These are phyloP conservation scores for Oncorhynchus tshawytscha DNA, from an alignment of 2,113 vertebrate genomes.

Conservation along the genomic window DNA sequence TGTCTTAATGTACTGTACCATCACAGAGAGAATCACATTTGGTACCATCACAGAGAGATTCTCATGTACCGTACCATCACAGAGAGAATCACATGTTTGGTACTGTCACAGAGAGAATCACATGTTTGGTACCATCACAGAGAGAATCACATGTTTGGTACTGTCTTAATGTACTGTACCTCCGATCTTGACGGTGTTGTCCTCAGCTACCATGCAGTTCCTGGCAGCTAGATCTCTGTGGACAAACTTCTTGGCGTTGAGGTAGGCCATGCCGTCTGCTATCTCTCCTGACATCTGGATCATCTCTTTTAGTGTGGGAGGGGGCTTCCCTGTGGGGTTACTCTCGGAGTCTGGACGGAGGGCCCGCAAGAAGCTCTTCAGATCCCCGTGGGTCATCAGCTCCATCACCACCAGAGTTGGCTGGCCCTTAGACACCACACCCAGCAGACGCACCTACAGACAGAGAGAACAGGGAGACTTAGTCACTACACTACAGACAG, in stretches of 20 bases:
- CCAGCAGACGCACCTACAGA: constrained; percentile 82
- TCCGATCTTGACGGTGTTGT: constrained; percentile 95
- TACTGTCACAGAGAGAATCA: constrained; percentile 62
- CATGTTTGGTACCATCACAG: too few species aligned
- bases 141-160: too few species aligned
- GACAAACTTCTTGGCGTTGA: constrained; percentile 97
- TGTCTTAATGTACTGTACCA: too few species aligned
- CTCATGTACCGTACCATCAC: not conserved
- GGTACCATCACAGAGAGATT: too few species aligned
- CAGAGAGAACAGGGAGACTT: not conserved
- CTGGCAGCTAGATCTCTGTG: constrained; percentile 95
- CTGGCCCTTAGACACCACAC: constrained; percentile 95
- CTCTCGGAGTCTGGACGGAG: constrained; percentile 93
- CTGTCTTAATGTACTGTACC: constrained; percentile 62
- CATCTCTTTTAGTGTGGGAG: constrained; percentile 88
- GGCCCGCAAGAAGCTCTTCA: constrained; percentile 92
- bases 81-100: not conserved
- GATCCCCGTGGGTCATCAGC: constrained; percentile 93
- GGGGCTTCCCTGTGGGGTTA: constrained; percentile 83
- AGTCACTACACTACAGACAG: not conserved
- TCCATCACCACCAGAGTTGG: constrained; percentile 97
- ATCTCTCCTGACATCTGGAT: constrained; percentile 97
- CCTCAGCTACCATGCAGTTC: constrained; percentile 98
- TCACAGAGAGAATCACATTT: too few species aligned
- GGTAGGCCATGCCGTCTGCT: constrained; percentile 96